Base-by-base conservation (phyloP, 1,140 invertebrate species). In the Solen grandis region DNA sequence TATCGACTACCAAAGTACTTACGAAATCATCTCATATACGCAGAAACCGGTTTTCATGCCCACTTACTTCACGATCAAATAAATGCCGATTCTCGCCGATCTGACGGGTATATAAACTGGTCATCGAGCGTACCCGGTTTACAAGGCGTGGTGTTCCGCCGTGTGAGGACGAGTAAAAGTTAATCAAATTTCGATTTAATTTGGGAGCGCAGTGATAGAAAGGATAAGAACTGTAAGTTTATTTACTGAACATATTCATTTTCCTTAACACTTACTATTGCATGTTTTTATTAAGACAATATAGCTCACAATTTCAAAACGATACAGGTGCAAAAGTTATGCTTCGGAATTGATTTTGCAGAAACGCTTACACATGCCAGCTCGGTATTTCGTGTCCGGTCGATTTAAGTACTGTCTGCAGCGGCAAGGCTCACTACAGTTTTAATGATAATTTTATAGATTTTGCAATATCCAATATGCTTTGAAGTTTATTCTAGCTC, bases 21-120 rank as follows among this genome's bases (percentile, higher is more conserved):
- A n/a, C n/a, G n/a, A n/a, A n/a, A n/a, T n/a, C n/a, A n/a, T n/a
- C n/a, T n/a, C n/a, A n/a, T n/a, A n/a, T n/a, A n/a, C n/a, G n/a
- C n/a, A n/a, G n/a, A n/a, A n/a, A n/a, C n/a, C n/a, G n/a, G n/a
- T n/a, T n/a, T n/a, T n/a, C n/a, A n/a, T n/a, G n/a, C n/a, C n/a
- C n/a, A n/a, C n/a, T n/a, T n/a, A n/a, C n/a, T n/a, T n/a, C n/a
- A n/a, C n/a, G n/a, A n/a, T n/a, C n/a, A n/a, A n/a, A n/a, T n/a
- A n/a, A n/a, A n/a, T n/a, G n/a, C n/a, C n/a, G n/a, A n/a, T n/a
- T n/a, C 38, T 41, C 62, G 62, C 22, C 16, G 62, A 66, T 66
- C n/a, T 35, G 35, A 35, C 62, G 62, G 62, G 62, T 66, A 66
- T 66, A 66, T 66, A 66, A 66, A 66, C 35, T n/a, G 36, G n/a